Percentiles rank a stretch among this genome's conserved stretches.
These are phyloP conservation scores for Dicentrarchus labrax DNA, from an alignment of 2,113 vertebrate species.

Conservation along the genomic window DNA sequence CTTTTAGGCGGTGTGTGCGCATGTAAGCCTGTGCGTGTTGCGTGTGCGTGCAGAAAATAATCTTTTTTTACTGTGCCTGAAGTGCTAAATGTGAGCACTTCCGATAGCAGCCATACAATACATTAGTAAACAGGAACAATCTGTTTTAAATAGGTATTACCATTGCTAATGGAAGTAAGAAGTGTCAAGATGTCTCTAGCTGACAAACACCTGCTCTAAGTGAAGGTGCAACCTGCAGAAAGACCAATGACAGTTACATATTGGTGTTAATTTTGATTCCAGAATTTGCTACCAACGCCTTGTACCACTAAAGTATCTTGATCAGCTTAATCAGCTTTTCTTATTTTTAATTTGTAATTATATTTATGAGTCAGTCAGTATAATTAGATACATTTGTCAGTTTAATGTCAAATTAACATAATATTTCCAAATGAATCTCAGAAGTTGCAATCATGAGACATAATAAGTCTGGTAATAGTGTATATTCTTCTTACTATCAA, in stretches of 20 bases:
- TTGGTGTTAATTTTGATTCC: neutral
- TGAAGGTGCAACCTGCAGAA: neutral
- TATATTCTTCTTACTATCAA: neutral
- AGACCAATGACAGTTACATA: neutral
- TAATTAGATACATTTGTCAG: neutral
- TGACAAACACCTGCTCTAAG: slow-evolving; percentile 2
- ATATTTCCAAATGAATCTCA: neutral
- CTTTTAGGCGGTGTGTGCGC: slow-evolving; percentile 5
- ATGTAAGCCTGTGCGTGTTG: neutral
- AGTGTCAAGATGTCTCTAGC: neutral
- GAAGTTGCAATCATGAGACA: neutral
- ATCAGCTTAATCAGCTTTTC: neutral
- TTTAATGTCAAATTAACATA: neutral
- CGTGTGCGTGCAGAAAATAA: neutral
- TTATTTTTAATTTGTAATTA: too few relatives aligned
- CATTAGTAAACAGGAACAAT: neutral
- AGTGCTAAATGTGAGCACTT: slow-evolving; percentile 8
- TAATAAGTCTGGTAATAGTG: too few relatives aligned
- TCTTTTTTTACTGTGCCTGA: neutral
- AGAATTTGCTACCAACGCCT: neutral
- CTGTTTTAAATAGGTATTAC: slow-evolving; percentile 1
- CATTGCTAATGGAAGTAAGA: slow-evolving; percentile 3
- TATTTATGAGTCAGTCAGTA: neutral
- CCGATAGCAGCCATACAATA: neutral
- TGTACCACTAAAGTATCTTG: neutral